Evolutionary conservation across 2,797 vertebrate genomes (phyloP), one percentile per base, ranked within the genome.

Genomic region (Eurystomus glaucurus): DNA sequence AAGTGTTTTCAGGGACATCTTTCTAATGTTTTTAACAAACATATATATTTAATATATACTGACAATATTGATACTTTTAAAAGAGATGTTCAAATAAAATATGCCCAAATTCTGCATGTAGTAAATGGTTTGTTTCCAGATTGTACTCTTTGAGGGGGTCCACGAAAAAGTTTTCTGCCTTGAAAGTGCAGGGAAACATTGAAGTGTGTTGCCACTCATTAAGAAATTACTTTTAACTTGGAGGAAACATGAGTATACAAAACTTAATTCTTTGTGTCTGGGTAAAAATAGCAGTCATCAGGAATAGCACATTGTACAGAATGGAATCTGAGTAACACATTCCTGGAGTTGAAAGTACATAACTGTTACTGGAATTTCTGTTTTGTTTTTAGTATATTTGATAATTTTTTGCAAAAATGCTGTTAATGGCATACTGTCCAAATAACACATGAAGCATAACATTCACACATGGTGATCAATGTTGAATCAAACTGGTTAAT

Each of bases 401-500:
- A 43, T 93, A 37, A 4, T 25, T 55, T 95, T 93, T 89, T 83
- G 37, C n/a, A 78, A 39, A 91, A 93, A 54, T 39, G 18, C 51
- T 74, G 3, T 45, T 52, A 90, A 52, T 60, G 78, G 60, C 90
- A 43, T 39, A 77, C 61, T 94, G 69, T 84, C 81, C 45, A 62
- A 74, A 22, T 87, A 91, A 61, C 48, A 26, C 11, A 1, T 16
- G 35, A 55, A 33, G 28, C 16, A 0, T 90, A 52, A 20, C 33
- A 22, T 45, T 84, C 75, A 26, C 66, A 41, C 18, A 8, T 96
- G 93, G 96, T 96, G 28, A 92, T 98, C 97, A 97, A 95, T 96
- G 95, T 75, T 83, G 98, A 98, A 98, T 98, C 98, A 98, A 98
- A 98, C 98, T 98, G 98, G 98, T 98, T 97, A 82, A 61, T 2